phyloP scores from a whole-genome alignment of 1,140 invertebrate genomes.

The Atopsyche davidsoni region DNA sequence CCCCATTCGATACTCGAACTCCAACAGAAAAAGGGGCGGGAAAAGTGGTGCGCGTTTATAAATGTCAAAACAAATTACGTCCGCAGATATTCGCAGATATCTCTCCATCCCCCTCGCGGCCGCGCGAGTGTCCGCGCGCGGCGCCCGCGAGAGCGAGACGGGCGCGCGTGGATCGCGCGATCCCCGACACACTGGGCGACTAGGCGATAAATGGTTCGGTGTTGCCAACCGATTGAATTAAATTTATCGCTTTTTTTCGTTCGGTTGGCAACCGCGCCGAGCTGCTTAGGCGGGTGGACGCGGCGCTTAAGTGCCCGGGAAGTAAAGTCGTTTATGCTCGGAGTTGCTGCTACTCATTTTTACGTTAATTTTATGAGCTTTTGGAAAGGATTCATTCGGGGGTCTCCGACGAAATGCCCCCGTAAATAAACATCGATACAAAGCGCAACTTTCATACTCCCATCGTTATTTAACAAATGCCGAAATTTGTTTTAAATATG shows the following conservation, averaged over 20 bases:
- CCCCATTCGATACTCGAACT: constrained; percentile 14
- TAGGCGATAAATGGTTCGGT: constrained; percentile 16
- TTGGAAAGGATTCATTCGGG: no score
- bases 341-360: constrained; percentile 9
- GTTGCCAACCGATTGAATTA: constrained; percentile 21
- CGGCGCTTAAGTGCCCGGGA: constrained; percentile 7
- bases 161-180: no score
- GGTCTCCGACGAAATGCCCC: no score
- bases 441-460: no score
- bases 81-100: constrained; percentile 8
- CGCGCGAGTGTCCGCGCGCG: not conserved
- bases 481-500: no score
- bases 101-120: constrained; percentile 7
- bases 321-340: constrained; percentile 1
- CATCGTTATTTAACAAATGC: no score
- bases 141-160: constrained; percentile 2
- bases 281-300: constrained; percentile 12
- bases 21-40: constrained; percentile 20
- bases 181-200: no score
- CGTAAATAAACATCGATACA: no score
- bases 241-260: constrained; percentile 24
- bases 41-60: constrained; percentile 28
- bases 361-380: constrained; percentile 9
- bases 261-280: constrained; percentile 7
- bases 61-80: constrained; percentile 32